Evolutionary conservation across 2,797 vertebrate species (phyloP), one percentile per base, ranked within the genome.

Genomic region (Pangasius mekongensis): DNA sequence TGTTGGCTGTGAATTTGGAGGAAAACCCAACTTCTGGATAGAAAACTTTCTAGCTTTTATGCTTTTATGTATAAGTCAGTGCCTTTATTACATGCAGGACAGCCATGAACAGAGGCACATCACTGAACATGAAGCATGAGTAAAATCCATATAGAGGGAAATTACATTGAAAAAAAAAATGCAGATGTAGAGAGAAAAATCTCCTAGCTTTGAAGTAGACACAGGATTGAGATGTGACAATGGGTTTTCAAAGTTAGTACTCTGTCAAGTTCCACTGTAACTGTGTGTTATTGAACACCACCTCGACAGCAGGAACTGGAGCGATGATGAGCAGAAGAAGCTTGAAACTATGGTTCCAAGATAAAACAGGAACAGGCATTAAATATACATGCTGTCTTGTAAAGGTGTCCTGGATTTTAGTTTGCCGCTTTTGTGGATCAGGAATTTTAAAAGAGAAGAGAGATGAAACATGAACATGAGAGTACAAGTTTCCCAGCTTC

Each of bases 221-320:
- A 83, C 78, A 83, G 94, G 94, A 96, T 95, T 94, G 95, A 96
- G 95, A 96, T 95, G 94, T 95, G 95, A 95, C 95, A 94, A 95
- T 94, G 94, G 93, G 92, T 95, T 95, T 96, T 96, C 93, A 95
- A 95, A 96, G 96, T 92, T 93, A 95, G 93, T 92, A 92, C 91
- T 94, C 95, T 95, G 94, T 94, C 94, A 92, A 92, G 90, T 95
- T 95, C 94, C 92, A 93, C 95, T 94, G 94, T 94, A 94, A 94
- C 92, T 94, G 60, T 71, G 30, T 49, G 71, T 87, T 89, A 95
- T 94, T 94, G 94, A 96, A 95, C 95, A 93, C 94, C 92, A 94
- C 93, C 95, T 96, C 95, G 94, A 95, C 87, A 81, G 76, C 85
- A 83, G 84, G 74, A 91, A 92, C 89, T 85, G 87, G 87, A 89